Conservation (phyloP, 2,888 invertebrate species). For the Seira ritae region DNA sequence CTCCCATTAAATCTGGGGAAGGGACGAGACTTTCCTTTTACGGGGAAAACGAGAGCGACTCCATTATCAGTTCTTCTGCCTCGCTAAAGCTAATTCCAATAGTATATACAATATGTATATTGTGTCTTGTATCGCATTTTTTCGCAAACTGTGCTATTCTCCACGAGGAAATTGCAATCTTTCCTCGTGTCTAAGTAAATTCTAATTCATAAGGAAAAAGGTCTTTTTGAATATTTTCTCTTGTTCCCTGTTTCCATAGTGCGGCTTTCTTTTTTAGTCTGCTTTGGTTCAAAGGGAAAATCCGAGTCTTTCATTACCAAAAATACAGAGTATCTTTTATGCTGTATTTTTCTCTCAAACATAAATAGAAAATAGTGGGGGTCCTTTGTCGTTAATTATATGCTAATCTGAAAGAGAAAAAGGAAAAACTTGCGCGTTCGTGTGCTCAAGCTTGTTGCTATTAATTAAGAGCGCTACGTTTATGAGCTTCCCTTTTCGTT, state of each 20-base stretch:
- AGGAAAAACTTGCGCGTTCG: not conserved
- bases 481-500: constrained; percentile 15
- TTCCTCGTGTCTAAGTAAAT: constrained; percentile 55
- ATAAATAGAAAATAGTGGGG: constrained; percentile 36
- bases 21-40: constrained; percentile 10
- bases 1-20: not conserved
- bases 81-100: constrained; percentile 32
- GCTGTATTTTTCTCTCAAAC: not conserved
- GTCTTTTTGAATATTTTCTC: not conserved
- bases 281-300: not conserved
- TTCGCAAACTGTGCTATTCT: not conserved
- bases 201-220: constrained; percentile 58
- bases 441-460: constrained; percentile 24
- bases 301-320: not conserved
- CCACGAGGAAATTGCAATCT: constrained; percentile 39
- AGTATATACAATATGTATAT: not conserved
- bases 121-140: not conserved
- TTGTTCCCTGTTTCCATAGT: not conserved
- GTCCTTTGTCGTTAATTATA: constrained; percentile 52
- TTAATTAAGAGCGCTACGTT: constrained; percentile 56
- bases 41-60: constrained; percentile 30
- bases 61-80: constrained; percentile 50
- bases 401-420: constrained; percentile 49
- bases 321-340: not conserved
- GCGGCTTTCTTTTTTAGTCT: not conserved